These are phyloP conservation scores for Synodontis membranacea DNA, from an alignment of 2,113 vertebrate genomes.

Conservation along the genomic window DNA sequence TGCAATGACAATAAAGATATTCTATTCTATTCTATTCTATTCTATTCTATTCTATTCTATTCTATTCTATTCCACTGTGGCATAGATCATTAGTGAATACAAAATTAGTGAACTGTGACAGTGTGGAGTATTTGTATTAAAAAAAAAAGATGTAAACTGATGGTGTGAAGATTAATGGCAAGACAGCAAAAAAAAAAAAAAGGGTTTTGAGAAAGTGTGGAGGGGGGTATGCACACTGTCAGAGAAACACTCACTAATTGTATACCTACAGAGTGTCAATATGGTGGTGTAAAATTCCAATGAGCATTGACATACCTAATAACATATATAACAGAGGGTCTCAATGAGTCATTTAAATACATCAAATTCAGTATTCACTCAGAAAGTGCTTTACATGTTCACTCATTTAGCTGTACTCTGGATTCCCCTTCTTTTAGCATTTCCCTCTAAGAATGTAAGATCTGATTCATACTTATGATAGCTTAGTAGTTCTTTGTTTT, in stretches of 20 bases:
- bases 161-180: not conserved
- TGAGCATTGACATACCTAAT: not conserved
- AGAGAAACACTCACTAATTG: not conserved
- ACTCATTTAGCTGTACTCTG: not conserved
- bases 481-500: not conserved
- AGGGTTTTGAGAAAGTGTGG: not conserved
- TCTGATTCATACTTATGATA: not conserved
- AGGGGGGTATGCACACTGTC: not conserved
- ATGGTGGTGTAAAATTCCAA: not conserved
- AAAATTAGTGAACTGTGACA: too few species aligned
- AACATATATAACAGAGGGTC: not conserved
- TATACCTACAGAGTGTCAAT: not conserved
- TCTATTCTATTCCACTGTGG: too few species aligned
- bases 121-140: too few species aligned
- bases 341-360: not conserved
- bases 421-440: slow-evolving; percentile 12
- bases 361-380: not conserved
- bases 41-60: too few species aligned
- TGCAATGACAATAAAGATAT: too few species aligned
- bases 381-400: slow-evolving; percentile 23
- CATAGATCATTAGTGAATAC: too few species aligned
- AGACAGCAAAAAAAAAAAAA: not conserved
- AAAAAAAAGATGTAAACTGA: too few species aligned
- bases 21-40: too few species aligned
- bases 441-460: not conserved